Conservation (phyloP, 2,113 vertebrate genomes). For the Lepidiolamprologus cunningtoni region DNA sequence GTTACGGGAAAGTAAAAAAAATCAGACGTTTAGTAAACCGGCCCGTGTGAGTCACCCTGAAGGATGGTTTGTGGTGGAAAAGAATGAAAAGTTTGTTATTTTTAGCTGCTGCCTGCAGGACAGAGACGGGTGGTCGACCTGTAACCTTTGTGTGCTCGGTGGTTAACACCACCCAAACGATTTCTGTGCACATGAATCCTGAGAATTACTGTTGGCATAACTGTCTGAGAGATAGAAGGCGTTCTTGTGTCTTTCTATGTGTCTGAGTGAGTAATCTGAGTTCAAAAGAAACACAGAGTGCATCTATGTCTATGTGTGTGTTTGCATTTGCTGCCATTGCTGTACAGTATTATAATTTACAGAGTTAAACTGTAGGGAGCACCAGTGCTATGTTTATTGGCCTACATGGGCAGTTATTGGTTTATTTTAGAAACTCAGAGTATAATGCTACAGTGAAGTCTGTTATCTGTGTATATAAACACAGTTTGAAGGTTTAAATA, state of each 20-base stretch:
- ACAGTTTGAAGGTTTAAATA: not conserved
- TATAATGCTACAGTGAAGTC: not conserved
- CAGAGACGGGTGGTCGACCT: not conserved
- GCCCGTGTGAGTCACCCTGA: not conserved
- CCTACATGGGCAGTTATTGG: not conserved
- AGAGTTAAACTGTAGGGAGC: not conserved
- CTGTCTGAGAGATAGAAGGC: not conserved
- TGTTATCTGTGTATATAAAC: not conserved
- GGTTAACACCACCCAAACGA: not conserved
- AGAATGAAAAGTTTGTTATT: not conserved
- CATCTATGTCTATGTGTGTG: not conserved
- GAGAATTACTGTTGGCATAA: not conserved
- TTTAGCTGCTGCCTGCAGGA: not conserved
- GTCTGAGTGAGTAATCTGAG: not conserved
- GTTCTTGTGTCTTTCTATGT: not conserved
- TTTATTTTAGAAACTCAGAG: not conserved
- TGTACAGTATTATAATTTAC: not conserved
- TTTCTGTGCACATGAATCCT: not conserved
- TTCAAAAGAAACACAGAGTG: not conserved
- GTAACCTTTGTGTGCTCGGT: not conserved
- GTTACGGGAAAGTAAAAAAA: not conserved
- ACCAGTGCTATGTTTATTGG: not conserved
- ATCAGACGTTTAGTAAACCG: not conserved
- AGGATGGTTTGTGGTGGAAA: not conserved
- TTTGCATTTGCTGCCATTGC: not conserved